A percentile compares a stretch with the other conserved stretches of the same genome.
These are phyloP conservation scores for Chionomys nivalis DNA, from an alignment of 2,113 vertebrate genomes.

Conservation along the genomic window DNA sequence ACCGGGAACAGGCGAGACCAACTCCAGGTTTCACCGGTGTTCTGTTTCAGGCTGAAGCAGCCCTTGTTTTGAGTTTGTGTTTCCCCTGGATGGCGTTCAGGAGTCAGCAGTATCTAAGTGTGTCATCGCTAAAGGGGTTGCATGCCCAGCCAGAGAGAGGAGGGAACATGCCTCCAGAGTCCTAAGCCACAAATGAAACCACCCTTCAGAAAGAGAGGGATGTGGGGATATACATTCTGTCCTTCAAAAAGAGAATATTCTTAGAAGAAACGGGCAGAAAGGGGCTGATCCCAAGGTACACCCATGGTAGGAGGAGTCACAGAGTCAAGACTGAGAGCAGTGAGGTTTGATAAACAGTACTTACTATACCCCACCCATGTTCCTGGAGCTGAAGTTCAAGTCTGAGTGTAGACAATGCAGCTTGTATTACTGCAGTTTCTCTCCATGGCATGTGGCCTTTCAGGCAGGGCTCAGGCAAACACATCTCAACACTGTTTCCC, in stretches of 20 bases:
- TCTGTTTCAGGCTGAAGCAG: constrained; percentile 66
- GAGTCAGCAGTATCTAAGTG: constrained; percentile 66
- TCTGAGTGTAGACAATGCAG: constrained; percentile 49
- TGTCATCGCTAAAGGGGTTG: constrained; percentile 55
- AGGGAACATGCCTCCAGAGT: background rate
- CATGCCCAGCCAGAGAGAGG: background rate
- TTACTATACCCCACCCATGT: constrained; percentile 34
- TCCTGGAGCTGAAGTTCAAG: constrained; percentile 42
- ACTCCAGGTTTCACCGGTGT: constrained; percentile 72
- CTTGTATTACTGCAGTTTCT: constrained; percentile 30
- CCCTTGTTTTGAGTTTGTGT: constrained; percentile 69
- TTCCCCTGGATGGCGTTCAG: constrained; percentile 34
- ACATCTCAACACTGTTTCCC: background rate
- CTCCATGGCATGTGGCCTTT: background rate
- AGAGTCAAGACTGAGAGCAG: background rate
- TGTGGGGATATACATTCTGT: background rate
- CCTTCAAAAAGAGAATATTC: background rate
- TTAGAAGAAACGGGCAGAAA: constrained; percentile 7
- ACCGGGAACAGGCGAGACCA: constrained; percentile 72
- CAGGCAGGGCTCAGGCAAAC: background rate
- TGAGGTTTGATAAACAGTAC: constrained; percentile 37
- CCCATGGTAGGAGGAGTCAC: constrained; percentile 4
- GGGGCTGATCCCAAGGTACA: background rate
- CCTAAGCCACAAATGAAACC: background rate
- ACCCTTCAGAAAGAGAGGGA: background rate